These are phyloP conservation scores for Edolisoma coerulescens DNA, from an alignment of 2,113 vertebrate genomes.

Conservation along the genomic window DNA sequence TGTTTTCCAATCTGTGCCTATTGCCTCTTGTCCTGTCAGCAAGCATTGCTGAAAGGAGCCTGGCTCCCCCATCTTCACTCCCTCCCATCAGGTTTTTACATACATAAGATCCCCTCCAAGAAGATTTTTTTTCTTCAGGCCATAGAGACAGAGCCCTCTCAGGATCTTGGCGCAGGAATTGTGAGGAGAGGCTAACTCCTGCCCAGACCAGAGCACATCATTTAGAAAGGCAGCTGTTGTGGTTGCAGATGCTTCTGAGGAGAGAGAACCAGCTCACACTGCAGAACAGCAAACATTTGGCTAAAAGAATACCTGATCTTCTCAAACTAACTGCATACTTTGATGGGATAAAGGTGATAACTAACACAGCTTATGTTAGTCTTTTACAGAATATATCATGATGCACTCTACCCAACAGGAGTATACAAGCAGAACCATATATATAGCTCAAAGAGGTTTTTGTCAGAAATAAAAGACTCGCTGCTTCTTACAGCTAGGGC, in stretches of 20 bases:
- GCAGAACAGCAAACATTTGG: neutral
- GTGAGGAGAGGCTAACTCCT: neutral
- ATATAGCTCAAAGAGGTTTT: neutral
- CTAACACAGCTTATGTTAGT: neutral
- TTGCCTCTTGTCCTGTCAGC: neutral
- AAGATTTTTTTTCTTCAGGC: neutral
- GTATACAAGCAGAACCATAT: neutral
- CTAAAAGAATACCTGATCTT: neutral
- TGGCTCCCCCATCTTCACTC: neutral
- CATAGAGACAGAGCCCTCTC: neutral
- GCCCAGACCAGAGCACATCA: neutral
- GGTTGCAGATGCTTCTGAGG: neutral
- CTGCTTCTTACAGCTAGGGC: neutral
- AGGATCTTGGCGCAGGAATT: neutral
- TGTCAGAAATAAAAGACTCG: neutral
- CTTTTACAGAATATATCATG: neutral
- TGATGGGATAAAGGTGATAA: neutral
- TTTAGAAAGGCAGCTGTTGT: neutral
- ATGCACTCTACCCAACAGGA: neutral
- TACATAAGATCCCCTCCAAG: accelerated
- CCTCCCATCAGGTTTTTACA: neutral
- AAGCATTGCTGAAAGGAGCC: neutral
- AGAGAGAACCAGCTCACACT: neutral
- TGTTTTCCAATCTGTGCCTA: neutral
- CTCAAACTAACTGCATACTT: neutral